Evolutionary conservation across 2,113 vertebrate genomes (phyloP).

Genomic region (Daphoenositta chrysoptera): DNA sequence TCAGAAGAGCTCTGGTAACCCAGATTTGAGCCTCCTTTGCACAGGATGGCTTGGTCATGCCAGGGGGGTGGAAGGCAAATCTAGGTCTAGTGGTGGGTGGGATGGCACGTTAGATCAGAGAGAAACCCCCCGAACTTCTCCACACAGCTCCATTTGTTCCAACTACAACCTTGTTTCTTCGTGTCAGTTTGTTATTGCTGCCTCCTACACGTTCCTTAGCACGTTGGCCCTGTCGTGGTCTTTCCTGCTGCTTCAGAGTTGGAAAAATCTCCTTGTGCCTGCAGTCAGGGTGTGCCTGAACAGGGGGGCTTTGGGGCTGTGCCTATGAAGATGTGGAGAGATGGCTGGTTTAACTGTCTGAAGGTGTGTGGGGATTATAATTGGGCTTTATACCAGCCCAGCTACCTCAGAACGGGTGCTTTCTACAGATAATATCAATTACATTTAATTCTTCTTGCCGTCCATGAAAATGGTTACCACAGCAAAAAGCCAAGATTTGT

Average conservation of each 20-base stretch:
- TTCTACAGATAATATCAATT: not conserved
- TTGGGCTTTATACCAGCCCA: not conserved
- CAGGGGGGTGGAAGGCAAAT: not conserved
- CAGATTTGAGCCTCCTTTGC: not conserved
- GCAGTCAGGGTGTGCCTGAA: not conserved
- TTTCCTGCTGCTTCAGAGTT: constrained; percentile 6
- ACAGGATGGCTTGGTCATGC: not conserved
- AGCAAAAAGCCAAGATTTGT: not conserved
- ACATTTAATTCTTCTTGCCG: not conserved
- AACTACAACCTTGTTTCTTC: not conserved
- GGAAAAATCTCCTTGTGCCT: not conserved
- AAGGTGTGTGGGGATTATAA: not conserved
- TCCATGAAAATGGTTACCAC: not conserved
- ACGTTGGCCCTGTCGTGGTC: not conserved
- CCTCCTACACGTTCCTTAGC: constrained; percentile 21
- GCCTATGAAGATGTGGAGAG: not conserved
- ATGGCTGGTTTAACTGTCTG: not conserved
- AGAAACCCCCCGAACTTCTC: not conserved
- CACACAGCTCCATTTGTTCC: not conserved
- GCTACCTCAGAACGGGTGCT: not conserved
- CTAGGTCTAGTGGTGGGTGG: not conserved
- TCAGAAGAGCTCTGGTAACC: not conserved
- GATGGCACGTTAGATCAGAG: not conserved
- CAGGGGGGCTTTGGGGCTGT: not conserved
- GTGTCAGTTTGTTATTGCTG: not conserved